These are phyloP conservation scores for Trissonchulus latispiculum DNA, from an alignment of 2,888 invertebrate species.

Conservation along the genomic window DNA sequence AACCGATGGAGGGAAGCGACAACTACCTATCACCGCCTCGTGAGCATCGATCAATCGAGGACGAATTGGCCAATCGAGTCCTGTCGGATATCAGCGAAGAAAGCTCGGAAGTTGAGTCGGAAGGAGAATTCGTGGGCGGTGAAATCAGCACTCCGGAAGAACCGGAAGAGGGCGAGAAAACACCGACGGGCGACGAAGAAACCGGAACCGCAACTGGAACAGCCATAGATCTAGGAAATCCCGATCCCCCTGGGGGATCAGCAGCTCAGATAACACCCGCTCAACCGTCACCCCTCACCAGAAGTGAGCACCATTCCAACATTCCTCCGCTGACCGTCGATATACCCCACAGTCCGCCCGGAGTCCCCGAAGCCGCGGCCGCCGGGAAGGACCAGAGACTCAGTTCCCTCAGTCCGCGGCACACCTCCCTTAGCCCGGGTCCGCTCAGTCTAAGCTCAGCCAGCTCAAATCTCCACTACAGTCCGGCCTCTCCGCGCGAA, in stretches of 20 bases:
- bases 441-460: background rate
- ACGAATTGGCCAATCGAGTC: slow-evolving; percentile 42
- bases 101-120: slow-evolving; percentile 21
- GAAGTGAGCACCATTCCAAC: background rate
- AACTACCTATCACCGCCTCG: background rate
- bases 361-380: background rate
- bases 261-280: too few relatives aligned
- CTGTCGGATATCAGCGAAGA: slow-evolving; percentile 41
- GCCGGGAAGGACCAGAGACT: background rate
- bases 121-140: background rate
- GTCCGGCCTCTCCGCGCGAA: slow-evolving; percentile 15
- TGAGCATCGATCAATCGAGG: slow-evolving; percentile 37
- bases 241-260: background rate
- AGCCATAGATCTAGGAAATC: background rate
- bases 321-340: background rate
- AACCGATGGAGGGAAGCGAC: background rate
- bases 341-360: background rate
- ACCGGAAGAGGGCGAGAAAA: background rate
- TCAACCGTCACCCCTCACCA: background rate
- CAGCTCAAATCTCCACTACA: background rate
- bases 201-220: background rate
- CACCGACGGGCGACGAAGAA: background rate
- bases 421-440: background rate
- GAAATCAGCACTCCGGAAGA: background rate
- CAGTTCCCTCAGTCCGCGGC: background rate